Base-by-base conservation (phyloP, 2,797 vertebrate species). In the Schizothorax lantsangensis region DNA sequence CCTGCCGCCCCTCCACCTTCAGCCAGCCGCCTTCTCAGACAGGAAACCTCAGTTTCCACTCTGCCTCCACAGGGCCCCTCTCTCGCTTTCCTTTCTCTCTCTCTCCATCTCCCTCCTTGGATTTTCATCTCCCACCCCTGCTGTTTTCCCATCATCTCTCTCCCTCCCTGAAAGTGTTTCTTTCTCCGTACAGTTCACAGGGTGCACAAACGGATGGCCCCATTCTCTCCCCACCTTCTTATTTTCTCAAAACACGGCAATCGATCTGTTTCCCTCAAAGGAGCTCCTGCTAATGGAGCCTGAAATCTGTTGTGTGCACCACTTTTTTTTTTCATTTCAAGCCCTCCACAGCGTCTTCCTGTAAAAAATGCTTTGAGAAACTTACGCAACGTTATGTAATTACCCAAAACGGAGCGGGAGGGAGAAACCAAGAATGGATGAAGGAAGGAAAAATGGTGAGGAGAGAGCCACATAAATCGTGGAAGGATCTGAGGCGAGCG, bases 41-140 rank as follows among this genome's bases (percentile, higher is more conserved):
- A 96, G 95, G 94, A 95, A 96, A 95, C 94, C 94, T 96, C 93
- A 95, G 91, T 96, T 95, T 95, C 95, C 94, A 95, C 93, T 95
- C 91, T 90, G 91, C 92, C 91, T 93, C 87, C 88, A 92, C 80
- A 84, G 88, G 91, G 92, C 93, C 93, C 91, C 92, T 90, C 82
- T 64, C 90, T 91, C 86, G 62, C 43, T 52, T 45, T 36, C 64
- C 43, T 33, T 57, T 81, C 62, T 45, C 74, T 33, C 74, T 33
- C 79, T 52, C 75, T 33, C 62, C 19, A 17, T 78, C 72, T 57
- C 75, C 79, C 80, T 79, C 49, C 75, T 83, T 36, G 17, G 68
- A 57, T 49, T 83, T 54, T 69, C 30, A 82, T 57, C 66, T 85
- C 57, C n/a, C 79, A 87, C 80, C 71, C 77, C 72, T 84, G 33